Base-by-base conservation (phyloP, 2,888 invertebrate genomes). In the Agrochola macilenta region DNA sequence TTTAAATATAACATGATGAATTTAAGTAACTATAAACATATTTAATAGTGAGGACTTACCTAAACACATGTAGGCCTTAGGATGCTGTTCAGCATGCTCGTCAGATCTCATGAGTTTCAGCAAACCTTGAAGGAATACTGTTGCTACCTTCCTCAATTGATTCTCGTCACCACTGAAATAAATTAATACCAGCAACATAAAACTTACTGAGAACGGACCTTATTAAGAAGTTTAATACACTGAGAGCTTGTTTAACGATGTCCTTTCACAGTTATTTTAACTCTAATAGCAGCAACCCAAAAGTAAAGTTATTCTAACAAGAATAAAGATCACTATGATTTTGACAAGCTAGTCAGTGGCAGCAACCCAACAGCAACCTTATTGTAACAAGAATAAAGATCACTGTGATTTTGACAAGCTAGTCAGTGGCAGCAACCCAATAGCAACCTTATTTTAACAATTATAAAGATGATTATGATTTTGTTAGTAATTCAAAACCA, bases 51-150 rank as follows among this genome's bases (percentile, higher is more conserved):
- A 46, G 20, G 20, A 66, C 35, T 39, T 52, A 89, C 98, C 98
- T 86, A 98, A 97, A 76, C 98, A 97, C 84, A 97, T 97, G 91
- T 98, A 98, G 0, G 98, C 98, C 93, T 98, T 97, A 79, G 97
- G 96, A 93, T 97, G 97, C 93, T 97, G 97, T 90, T 97, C 97
- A 1, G 95, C 94, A 81, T 98, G 97, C 54, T 97, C 97, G 65
- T 98, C 98, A 43, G 97, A 95, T 72, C 96, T 94, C 69, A 98
- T 97, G 17, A 98, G 94, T 93, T 98, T 98, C 81, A 98, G 95
- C 90, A 98, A 96, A 3, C 98, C 98, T 79, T 97, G 97, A 43
- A 98, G 96, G 84, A 98, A 97, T n/a, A 98, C 97, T n/a, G 97
- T 97, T 20, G 98, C 97, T 23, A 98, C 97, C 87, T 97, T 97